Percentiles rank a stretch among this genome's conserved stretches.
Evolutionary conservation across 1,140 invertebrate species (phyloP).

Genomic region (Phortica variegata): DNA sequence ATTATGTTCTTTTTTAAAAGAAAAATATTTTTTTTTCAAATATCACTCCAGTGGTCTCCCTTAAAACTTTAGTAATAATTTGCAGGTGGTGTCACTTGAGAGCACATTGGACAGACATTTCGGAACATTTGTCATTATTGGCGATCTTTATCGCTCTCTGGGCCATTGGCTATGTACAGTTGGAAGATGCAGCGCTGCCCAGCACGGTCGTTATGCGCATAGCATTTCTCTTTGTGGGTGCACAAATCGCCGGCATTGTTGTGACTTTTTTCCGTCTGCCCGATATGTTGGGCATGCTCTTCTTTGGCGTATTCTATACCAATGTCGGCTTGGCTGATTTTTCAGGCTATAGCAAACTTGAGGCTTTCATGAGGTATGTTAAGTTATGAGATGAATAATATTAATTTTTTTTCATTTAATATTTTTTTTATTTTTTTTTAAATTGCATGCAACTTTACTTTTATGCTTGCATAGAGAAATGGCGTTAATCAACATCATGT

Average conservation of each 20-base stretch:
- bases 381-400: neutral
- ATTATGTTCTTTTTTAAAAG: neutral
- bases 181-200: slow-evolving; percentile 30
- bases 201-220: slow-evolving; percentile 46
- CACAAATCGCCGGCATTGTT: slow-evolving; percentile 45
- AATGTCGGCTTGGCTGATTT: slow-evolving; percentile 51
- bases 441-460: slow-evolving; percentile 4
- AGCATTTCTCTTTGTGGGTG: slow-evolving; percentile 47
- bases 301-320: slow-evolving; percentile 49
- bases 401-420: no score
- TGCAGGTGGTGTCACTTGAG: slow-evolving; percentile 45
- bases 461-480: slow-evolving; percentile 60
- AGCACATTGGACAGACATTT: slow-evolving; percentile 36
- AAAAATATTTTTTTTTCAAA: no score
- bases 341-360: slow-evolving; percentile 41
- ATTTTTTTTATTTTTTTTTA: neutral
- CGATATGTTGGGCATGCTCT: slow-evolving; percentile 56
- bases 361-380: slow-evolving; percentile 47
- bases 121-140: slow-evolving; percentile 42
- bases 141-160: slow-evolving; percentile 40
- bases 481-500: slow-evolving; percentile 72
- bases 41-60: neutral
- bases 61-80: neutral
- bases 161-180: slow-evolving; percentile 28
- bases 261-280: slow-evolving; percentile 43